Evolutionary conservation across 2,888 invertebrate genomes (phyloP).

Genomic region (Tipula lateralis): DNA sequence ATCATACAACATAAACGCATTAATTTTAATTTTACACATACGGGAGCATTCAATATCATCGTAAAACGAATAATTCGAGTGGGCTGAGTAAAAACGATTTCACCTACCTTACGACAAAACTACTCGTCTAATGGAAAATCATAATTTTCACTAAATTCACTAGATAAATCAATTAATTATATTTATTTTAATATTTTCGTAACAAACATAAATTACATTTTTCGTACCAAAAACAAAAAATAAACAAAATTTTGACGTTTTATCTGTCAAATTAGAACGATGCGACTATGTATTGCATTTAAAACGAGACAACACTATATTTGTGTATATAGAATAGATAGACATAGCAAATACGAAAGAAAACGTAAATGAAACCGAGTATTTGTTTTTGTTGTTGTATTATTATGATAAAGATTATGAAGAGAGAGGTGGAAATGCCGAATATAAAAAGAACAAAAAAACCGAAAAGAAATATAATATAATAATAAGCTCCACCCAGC

Average conservation of each 20-base stretch:
- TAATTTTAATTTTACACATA: background rate
- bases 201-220: background rate
- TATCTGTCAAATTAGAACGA: background rate
- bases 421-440: slow-evolving; percentile 24
- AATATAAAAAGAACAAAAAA: background rate
- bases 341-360: background rate
- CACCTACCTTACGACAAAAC: background rate
- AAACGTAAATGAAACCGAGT: background rate
- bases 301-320: background rate
- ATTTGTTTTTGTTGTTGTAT: background rate
- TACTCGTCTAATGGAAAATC: slow-evolving; percentile 5
- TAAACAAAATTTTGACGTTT: slow-evolving; percentile 6
- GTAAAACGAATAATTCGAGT: background rate
- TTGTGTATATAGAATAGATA: background rate
- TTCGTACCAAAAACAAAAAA: background rate
- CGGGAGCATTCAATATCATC: background rate
- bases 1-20: background rate
- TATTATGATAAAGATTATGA: background rate
- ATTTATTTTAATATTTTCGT: background rate
- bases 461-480: background rate
- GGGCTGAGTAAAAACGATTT: background rate
- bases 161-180: background rate
- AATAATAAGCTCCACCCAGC: slow-evolving; percentile 27
- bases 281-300: background rate
- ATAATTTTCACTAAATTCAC: slow-evolving; percentile 11